A percentile compares a stretch with the other conserved stretches of the same genome.
Evolutionary conservation across 1,140 invertebrate genomes (phyloP).

Genomic region (Drosophila ironensis): DNA sequence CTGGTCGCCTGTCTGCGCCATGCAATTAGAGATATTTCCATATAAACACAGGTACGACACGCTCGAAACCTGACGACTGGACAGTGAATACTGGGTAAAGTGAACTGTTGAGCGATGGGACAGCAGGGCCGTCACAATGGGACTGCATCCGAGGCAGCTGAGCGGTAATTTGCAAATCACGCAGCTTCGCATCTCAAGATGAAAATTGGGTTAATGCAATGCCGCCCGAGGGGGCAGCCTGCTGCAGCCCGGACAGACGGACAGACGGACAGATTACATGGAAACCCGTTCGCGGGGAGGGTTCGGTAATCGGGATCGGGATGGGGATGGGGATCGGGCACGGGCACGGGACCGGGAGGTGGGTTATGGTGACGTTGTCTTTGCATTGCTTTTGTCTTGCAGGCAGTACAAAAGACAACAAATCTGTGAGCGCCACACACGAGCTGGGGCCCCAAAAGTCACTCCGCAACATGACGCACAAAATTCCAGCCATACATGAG

Average conservation of each 20-base stretch:
- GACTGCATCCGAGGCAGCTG: conserved; percentile 13
- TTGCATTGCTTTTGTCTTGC: conserved; percentile 65
- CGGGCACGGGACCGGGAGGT: neutral
- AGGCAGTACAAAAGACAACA: conserved; percentile 73
- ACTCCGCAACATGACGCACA: conserved; percentile 63
- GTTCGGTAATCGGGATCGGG: no score
- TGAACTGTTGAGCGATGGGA: conserved; percentile 24
- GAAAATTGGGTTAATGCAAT: conserved; percentile 78
- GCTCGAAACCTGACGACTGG: conserved; percentile 37
- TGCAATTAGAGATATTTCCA: conserved; percentile 53
- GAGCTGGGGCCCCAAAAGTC: conserved; percentile 25
- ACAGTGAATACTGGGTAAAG: conserved; percentile 11
- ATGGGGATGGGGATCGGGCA: neutral
- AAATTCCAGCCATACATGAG: conserved; percentile 48
- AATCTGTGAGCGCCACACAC: conserved; percentile 67
- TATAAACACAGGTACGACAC: conserved; percentile 50
- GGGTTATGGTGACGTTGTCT: conserved; percentile 42
- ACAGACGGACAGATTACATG: conserved; percentile 53
- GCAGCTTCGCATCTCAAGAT: conserved; percentile 76
- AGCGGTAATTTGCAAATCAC: conserved; percentile 73
- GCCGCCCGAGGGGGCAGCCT: conserved; percentile 37
- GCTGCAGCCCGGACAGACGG: neutral
- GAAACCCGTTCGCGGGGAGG: conserved; percentile 40
- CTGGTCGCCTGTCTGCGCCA: conserved; percentile 11
- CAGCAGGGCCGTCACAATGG: conserved; percentile 24